phyloP scores from a whole-genome alignment of 2,888 invertebrate species.

The Amiota mariae region DNA sequence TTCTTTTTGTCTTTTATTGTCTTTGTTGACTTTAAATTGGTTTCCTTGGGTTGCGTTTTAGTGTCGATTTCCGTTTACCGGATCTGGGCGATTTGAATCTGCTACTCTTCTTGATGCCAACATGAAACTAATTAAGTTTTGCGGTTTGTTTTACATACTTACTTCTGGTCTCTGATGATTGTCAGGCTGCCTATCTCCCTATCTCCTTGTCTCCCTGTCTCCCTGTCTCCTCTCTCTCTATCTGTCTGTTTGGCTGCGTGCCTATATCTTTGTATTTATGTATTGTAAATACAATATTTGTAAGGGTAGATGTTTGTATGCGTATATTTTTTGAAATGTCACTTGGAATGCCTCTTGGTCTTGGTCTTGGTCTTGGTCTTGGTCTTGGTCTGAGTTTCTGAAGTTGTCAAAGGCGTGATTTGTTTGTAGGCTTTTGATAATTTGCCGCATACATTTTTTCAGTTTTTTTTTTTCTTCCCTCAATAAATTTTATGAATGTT shows the following conservation, averaged over 20 bases:
- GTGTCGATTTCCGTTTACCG: constrained; percentile 60
- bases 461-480: constrained; percentile 43
- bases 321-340: constrained; percentile 24
- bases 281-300: background rate
- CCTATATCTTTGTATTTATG: background rate
- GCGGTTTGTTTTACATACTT: constrained; percentile 51
- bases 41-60: constrained; percentile 58
- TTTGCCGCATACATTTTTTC: constrained; percentile 54
- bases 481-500: constrained; percentile 46
- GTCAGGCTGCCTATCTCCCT: constrained; percentile 6
- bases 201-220: background rate
- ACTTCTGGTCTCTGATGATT: background rate
- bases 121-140: constrained; percentile 69
- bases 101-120: constrained; percentile 50
- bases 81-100: constrained; percentile 28
- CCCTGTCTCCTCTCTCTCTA: background rate
- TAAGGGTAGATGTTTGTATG: too few species aligned
- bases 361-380: background rate
- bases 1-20: too few species aligned
- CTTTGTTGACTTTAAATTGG: constrained; percentile 40
- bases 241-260: constrained; percentile 11
- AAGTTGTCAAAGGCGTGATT: constrained; percentile 51
- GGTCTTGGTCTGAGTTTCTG: background rate
- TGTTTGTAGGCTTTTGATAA: constrained; percentile 55
- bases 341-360: constrained; percentile 43